phyloP scores from a whole-genome alignment of 2,888 invertebrate species.

The Blastobasis lacticolella region DNA sequence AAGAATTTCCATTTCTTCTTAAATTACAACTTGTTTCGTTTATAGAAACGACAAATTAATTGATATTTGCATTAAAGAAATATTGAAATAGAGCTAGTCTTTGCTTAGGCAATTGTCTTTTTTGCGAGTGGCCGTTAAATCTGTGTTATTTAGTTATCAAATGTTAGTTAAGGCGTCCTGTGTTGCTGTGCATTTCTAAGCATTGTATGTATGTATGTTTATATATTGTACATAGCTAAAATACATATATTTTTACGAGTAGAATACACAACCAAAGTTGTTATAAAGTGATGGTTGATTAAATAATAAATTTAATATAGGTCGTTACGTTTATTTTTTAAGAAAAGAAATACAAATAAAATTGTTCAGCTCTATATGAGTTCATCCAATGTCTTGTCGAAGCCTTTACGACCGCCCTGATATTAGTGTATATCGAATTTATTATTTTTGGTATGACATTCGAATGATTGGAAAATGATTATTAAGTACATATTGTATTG shows the following conservation, averaged over 20 bases:
- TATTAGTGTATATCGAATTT: slow-evolving; percentile 63
- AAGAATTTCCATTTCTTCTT: too few relatives aligned
- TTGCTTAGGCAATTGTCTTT: slow-evolving; percentile 42
- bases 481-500: slow-evolving; percentile 27
- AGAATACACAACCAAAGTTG: slow-evolving; percentile 76
- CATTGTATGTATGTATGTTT: slow-evolving; percentile 77
- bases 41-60: too few relatives aligned
- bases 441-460: slow-evolving; percentile 57
- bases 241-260: slow-evolving; percentile 74
- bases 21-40: too few relatives aligned
- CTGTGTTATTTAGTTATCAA: slow-evolving; percentile 71
- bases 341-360: slow-evolving; percentile 49
- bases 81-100: slow-evolving; percentile 34
- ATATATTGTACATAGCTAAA: slow-evolving; percentile 72
- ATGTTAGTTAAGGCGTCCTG: slow-evolving; percentile 64
- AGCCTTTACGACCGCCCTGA: slow-evolving; percentile 69
- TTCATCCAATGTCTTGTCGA: slow-evolving; percentile 53
- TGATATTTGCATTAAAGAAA: too few relatives aligned
- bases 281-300: slow-evolving; percentile 75
- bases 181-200: slow-evolving; percentile 73
- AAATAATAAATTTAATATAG: slow-evolving; percentile 69
- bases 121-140: slow-evolving; percentile 60
- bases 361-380: slow-evolving; percentile 49
- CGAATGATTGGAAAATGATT: slow-evolving; percentile 22
- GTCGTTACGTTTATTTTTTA: slow-evolving; percentile 69